Conservation (phyloP, 2,113 vertebrate species). For the Turnix velox region DNA sequence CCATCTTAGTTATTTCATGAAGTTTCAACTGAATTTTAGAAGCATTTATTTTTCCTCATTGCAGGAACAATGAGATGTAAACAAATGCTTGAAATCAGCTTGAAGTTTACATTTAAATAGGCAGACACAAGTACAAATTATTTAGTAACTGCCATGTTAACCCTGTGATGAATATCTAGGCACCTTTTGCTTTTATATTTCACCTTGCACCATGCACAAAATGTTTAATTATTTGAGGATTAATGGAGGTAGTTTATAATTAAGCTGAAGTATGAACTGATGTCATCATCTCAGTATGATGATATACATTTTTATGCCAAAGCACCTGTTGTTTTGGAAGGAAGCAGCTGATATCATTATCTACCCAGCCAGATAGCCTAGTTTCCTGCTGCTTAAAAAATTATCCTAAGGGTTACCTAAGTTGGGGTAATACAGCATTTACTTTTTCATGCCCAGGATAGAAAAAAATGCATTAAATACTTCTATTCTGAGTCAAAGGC, state of each 20-base stretch:
- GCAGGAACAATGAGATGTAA: not conserved
- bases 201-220: conserved; percentile 80
- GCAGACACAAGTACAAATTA: not conserved
- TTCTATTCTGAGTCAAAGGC: conserved; percentile 29
- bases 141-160: conserved; percentile 46
- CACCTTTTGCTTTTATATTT: conserved; percentile 75
- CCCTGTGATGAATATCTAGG: conserved; percentile 54
- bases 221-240: conserved; percentile 85
- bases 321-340: conserved; percentile 99
- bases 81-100: not conserved
- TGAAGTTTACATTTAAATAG: conserved; percentile 25
- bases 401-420: conserved; percentile 90
- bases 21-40: not conserved
- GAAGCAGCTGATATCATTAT: conserved; percentile 99
- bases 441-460: conserved; percentile 73
- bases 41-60: not conserved
- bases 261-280: conserved; percentile 97
- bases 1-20: not conserved
- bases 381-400: conserved; percentile 95
- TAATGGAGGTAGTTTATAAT: conserved; percentile 94
- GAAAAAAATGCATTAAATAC: conserved; percentile 55
- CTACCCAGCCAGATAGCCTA: conserved; percentile 95
- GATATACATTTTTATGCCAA: conserved; percentile 95
- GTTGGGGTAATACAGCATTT: conserved; percentile 77
- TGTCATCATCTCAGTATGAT: conserved; percentile 99